Base-by-base conservation (phyloP, 2,888 invertebrate genomes). In the Anorthoa munda region DNA sequence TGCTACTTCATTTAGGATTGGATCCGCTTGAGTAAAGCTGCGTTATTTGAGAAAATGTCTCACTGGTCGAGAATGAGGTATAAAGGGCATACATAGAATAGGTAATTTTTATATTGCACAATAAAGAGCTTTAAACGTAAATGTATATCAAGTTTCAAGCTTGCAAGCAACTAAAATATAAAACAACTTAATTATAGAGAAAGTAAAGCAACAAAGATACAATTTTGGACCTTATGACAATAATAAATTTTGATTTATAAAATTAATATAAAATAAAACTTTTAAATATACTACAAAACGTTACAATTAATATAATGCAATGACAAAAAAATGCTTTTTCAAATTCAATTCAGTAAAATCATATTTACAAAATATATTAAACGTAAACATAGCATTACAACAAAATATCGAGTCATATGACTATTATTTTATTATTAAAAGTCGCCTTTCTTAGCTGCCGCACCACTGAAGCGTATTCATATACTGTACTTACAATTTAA, bases 401-500 rank as follows among this genome's bases (percentile, higher is more conserved):
- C 48, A 79, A 60, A 56, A 80, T 61, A 66, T 59, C 15, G 21
- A 53, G 18, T 59, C 18, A 21, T 21, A 64, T n/a, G 9, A 70
- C 39, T 53, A 60, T 59, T 51, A 21, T n/a, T 70, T 51, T 48
- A 73, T 69, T 68, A 60, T 59, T 59, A 66, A 65, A 66, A 68
- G 11, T 61, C 60, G 53, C 65, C 61, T 58, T 67, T 48, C 68
- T 61, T 65, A 84, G 85, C 87, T 89, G 86, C 87, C 88, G 83
- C 87, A 86, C 81, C 83, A 56, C 65, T 58, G 66, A 83, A 87
- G 86, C 89, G 85, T 86, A 83, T 81, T 58, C 4, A 63, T 31
- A 31, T 12, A 66, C 69, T 84, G 81, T 84, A 85, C 82, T 86
- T 82, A 86, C 82, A 83, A 83, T 87, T 81, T 51, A 61, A 85